Percentiles rank a stretch among this genome's conserved stretches.
These are phyloP conservation scores for Hephaestus fuliginosus DNA, from an alignment of 2,797 vertebrate species.

Conservation along the genomic window DNA sequence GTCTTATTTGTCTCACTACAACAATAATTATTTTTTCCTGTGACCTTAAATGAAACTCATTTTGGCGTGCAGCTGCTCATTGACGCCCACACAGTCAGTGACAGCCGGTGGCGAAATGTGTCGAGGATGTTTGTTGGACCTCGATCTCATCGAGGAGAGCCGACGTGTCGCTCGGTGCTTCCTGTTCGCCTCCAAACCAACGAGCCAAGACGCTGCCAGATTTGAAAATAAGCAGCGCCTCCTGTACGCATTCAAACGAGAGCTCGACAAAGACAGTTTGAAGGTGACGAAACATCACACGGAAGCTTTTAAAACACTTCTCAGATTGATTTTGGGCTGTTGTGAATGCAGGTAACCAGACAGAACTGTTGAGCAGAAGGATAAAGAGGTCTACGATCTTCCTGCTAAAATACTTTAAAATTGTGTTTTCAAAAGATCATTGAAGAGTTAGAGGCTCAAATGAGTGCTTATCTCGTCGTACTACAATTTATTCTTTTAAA, in stretches of 20 bases:
- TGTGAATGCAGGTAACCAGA: background rate
- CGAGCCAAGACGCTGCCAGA: background rate
- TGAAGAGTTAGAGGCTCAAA: background rate
- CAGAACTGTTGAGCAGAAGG: background rate
- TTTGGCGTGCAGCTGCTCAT: background rate
- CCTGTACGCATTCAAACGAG: background rate
- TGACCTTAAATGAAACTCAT: background rate
- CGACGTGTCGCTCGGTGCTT: constrained; percentile 17
- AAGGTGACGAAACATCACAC: constrained; percentile 1
- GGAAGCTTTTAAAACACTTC: background rate
- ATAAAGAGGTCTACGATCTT: background rate
- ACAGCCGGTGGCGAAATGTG: constrained; percentile 20
- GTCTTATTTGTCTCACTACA: background rate
- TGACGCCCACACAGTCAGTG: constrained; percentile 23
- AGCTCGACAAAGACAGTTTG: background rate
- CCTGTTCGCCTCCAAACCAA: constrained; percentile 5
- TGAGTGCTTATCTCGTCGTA: background rate
- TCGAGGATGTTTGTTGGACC: constrained; percentile 6
- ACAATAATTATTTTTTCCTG: background rate
- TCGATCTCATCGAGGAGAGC: background rate
- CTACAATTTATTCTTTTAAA: too few species aligned
- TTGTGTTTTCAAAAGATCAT: background rate
- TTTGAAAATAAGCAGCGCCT: constrained; percentile 16
- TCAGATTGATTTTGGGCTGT: background rate
- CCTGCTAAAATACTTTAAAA: background rate